These are phyloP conservation scores for Poecilia picta DNA, from an alignment of 2,797 vertebrate species.

Conservation along the genomic window DNA sequence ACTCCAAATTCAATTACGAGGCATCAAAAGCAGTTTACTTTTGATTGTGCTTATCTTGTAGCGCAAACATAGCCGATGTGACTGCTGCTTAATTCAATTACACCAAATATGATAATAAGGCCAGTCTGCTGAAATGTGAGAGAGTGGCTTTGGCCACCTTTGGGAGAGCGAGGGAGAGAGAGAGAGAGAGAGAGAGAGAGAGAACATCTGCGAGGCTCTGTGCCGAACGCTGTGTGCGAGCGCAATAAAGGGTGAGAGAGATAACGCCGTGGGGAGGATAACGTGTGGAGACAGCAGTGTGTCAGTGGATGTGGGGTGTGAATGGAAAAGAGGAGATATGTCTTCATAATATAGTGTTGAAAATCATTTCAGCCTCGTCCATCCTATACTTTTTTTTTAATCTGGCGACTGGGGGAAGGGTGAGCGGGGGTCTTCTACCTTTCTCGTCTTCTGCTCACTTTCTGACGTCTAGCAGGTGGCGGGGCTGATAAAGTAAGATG, in stretches of 20 bases:
- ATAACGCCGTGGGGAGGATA: conserved; percentile 64
- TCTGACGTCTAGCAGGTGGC: conserved; percentile 69
- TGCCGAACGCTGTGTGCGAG: conserved; percentile 63
- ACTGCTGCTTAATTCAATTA: conserved; percentile 74
- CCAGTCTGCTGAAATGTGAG: conserved; percentile 55
- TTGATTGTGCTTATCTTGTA: conserved; percentile 53
- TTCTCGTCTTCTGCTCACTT: conserved; percentile 38
- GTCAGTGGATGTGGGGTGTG: conserved; percentile 59
- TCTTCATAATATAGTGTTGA: conserved; percentile 76
- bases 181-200: conserved; percentile 40
- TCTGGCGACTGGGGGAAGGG: conserved; percentile 42
- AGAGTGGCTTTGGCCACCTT: conserved; percentile 47
- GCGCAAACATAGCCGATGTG: conserved; percentile 45
- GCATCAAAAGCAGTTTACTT: conserved; percentile 55
- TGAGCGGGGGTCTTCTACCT: conserved; percentile 5
- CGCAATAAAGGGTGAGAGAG: conserved; percentile 74
- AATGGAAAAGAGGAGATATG: conserved; percentile 69
- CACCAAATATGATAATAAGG: conserved; percentile 68
- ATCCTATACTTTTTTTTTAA: conserved; percentile 48
- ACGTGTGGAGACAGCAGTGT: conserved; percentile 58
- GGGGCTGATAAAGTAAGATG: conserved; percentile 63
- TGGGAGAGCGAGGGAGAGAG: conserved; percentile 12
- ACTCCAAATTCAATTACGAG: conserved; percentile 52
- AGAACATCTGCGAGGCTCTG: conserved; percentile 63
- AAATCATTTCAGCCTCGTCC: conserved; percentile 64